These are phyloP conservation scores for Bombyx mori DNA, from an alignment of 1,140 invertebrate species.

Conservation along the genomic window DNA sequence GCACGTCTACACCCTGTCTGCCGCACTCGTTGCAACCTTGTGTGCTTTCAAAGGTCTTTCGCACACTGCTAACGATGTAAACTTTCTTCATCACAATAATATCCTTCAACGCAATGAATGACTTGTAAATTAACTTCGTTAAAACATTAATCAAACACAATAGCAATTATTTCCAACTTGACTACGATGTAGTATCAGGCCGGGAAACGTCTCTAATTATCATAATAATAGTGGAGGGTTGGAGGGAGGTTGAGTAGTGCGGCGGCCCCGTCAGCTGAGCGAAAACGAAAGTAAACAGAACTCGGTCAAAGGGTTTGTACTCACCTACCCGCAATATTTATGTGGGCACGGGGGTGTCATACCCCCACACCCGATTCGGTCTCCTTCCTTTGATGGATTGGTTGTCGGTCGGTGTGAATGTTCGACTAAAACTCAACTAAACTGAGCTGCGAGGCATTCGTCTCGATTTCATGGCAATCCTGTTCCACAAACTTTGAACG, in stretches of 20 bases:
- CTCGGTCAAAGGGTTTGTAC: conserved; percentile 73
- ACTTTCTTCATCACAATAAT: too few species aligned
- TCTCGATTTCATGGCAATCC: conserved; percentile 53
- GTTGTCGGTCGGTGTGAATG: conserved; percentile 62
- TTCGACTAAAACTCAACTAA: conserved; percentile 50
- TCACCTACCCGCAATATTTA: conserved; percentile 71
- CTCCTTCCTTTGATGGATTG: conserved; percentile 68
- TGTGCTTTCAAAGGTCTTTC: conserved; percentile 32
- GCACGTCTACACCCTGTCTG: conserved; percentile 70
- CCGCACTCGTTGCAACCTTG: conserved; percentile 66
- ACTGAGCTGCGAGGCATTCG: conserved; percentile 48
- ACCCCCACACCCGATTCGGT: conserved; percentile 53
- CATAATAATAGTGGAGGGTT: conserved; percentile 63
- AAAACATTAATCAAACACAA: too few species aligned
- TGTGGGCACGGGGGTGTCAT: conserved; percentile 55
- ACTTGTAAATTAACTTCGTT: too few species aligned
- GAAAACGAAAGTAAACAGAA: conserved; percentile 74
- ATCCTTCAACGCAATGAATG: too few species aligned
- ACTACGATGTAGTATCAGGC: too few species aligned
- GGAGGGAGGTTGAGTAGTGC: conserved; percentile 43
- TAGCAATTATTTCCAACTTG: too few species aligned
- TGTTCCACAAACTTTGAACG: conserved; percentile 48
- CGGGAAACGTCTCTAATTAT: conserved; percentile 61
- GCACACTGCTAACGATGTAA: too few species aligned
- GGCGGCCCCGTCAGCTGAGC: conserved; percentile 66